phyloP scores from a whole-genome alignment of 1,140 invertebrate species.

The Diabrotica virgifera region DNA sequence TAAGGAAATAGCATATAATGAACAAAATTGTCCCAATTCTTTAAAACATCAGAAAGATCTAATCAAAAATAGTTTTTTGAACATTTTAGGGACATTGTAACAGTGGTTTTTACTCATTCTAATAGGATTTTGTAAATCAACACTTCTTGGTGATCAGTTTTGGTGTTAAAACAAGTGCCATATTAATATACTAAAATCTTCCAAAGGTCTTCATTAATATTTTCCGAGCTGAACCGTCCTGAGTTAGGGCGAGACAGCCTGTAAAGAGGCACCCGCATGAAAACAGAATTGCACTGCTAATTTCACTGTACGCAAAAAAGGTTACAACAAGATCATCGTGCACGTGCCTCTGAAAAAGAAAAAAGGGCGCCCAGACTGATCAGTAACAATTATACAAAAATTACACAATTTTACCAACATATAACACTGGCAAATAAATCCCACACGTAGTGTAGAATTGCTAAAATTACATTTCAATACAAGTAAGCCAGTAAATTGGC shows the following conservation, averaged over 20 bases:
- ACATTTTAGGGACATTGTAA: too few species aligned
- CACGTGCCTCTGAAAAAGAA: constrained; percentile 75
- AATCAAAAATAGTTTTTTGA: too few species aligned
- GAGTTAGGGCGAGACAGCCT: constrained; percentile 10
- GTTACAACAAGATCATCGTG: constrained; percentile 51
- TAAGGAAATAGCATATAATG: too few species aligned
- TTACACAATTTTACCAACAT: neutral
- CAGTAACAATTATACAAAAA: constrained; percentile 31
- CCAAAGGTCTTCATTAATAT: constrained; percentile 14
- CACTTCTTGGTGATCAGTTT: neutral
- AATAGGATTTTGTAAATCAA: too few species aligned
- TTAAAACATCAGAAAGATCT: too few species aligned
- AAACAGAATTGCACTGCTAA: constrained; percentile 44
- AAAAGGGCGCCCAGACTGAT: constrained; percentile 60
- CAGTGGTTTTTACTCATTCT: too few species aligned
- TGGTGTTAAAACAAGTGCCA: constrained; percentile 6
- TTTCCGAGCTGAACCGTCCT: constrained; percentile 14
- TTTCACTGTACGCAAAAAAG: constrained; percentile 46
- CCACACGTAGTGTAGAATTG: neutral
- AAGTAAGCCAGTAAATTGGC: neutral
- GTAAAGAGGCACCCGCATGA: constrained; percentile 47
- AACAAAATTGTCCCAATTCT: too few species aligned
- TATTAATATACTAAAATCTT: constrained; percentile 12
- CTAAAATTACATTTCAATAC: neutral
- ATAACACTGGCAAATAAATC: neutral